phyloP scores from a whole-genome alignment of 2,888 invertebrate species.

The Chromoteleia sp. region DNA sequence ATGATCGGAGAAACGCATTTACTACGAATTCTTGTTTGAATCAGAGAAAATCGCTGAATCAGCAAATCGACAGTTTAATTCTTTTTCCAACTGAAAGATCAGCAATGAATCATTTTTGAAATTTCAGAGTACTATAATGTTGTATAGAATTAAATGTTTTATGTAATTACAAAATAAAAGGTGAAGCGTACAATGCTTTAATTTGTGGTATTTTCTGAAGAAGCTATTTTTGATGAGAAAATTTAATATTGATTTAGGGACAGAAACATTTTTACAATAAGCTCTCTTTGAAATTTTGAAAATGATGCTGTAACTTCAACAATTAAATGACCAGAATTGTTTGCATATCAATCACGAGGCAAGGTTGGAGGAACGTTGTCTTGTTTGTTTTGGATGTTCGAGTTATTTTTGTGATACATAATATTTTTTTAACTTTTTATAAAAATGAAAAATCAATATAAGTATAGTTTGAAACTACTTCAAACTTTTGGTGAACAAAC shows the following conservation, averaged over 20 bases:
- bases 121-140: conserved; percentile 14
- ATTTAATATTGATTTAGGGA: conserved; percentile 34
- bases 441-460: neutral
- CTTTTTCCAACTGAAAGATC: conserved; percentile 9
- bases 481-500: neutral
- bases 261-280: conserved; percentile 7
- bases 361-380: conserved; percentile 24
- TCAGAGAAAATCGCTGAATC: conserved; percentile 24
- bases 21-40: conserved; percentile 32
- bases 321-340: conserved; percentile 64
- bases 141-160: neutral
- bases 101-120: neutral
- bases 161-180: neutral
- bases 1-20: conserved; percentile 27
- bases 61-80: conserved; percentile 23
- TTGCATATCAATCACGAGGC: conserved; percentile 73
- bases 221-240: conserved; percentile 43
- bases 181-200: neutral
- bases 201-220: conserved; percentile 11
- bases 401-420: conserved; percentile 48
- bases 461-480: conserved; percentile 27
- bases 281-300: conserved; percentile 3
- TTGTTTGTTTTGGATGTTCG: conserved; percentile 58
- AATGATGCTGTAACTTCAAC: conserved; percentile 37
- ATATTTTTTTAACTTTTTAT: conserved; percentile 54